A percentile compares a stretch with the other conserved stretches of the same genome.
phyloP scores from a whole-genome alignment of 2,888 invertebrate species.

The Carpatolechia fugitivella region DNA sequence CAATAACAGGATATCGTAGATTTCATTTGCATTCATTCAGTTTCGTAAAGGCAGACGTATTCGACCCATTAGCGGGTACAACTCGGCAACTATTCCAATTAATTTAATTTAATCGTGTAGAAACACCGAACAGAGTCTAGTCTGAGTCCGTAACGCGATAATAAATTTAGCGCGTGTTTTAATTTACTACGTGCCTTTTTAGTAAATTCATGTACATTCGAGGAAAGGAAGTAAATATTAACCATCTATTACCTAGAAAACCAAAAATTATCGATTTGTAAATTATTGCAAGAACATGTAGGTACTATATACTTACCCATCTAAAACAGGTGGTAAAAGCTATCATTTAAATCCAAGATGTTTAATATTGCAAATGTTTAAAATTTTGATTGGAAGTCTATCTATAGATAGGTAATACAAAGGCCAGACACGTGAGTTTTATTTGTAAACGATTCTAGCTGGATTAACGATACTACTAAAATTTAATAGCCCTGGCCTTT shows the following conservation, averaged over 20 bases:
- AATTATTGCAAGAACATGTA: too few species aligned
- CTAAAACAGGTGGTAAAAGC: too few species aligned
- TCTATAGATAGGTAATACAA: too few species aligned
- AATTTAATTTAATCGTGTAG: conserved; percentile 77
- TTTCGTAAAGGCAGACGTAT: conserved; percentile 49
- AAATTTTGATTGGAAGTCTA: too few species aligned
- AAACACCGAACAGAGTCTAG: conserved; percentile 39
- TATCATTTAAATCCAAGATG: too few species aligned
- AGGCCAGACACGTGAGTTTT: too few species aligned
- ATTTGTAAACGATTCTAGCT: background rate
- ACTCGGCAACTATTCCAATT: conserved; percentile 74
- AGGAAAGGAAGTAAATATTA: too few species aligned
- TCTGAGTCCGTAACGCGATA: background rate
- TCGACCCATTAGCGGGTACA: conserved; percentile 64
- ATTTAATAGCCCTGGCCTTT: background rate
- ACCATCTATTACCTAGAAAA: too few species aligned
- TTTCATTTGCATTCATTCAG: background rate
- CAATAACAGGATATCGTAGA: too few species aligned
- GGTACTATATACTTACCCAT: background rate
- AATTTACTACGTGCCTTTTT: background rate
- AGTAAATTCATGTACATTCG: too few species aligned
- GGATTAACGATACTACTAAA: background rate
- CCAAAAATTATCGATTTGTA: too few species aligned
- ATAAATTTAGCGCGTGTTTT: background rate
- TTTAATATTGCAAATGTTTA: too few species aligned